These are phyloP conservation scores for Oscheius onirici DNA, from an alignment of 2,888 invertebrate genomes.

Conservation along the genomic window DNA sequence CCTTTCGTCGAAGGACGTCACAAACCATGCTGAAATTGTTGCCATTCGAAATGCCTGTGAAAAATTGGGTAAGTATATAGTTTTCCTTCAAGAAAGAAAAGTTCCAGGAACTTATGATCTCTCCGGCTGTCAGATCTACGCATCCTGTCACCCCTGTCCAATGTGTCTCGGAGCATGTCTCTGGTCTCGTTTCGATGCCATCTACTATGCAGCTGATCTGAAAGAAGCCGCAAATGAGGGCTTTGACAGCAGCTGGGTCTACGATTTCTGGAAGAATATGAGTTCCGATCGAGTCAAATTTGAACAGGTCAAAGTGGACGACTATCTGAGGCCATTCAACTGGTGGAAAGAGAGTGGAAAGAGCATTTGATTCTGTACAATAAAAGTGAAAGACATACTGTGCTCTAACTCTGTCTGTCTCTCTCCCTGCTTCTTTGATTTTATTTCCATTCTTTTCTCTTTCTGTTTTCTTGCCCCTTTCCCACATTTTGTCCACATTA, in stretches of 20 bases:
- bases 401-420: too few species aligned
- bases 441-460: too few species aligned
- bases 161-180: constrained; percentile 67
- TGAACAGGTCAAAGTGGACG: constrained; percentile 36
- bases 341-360: constrained; percentile 37
- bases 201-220: constrained; percentile 63
- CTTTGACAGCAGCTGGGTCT: constrained; percentile 60
- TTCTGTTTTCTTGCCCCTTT: too few species aligned
- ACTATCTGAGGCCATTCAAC: constrained; percentile 38
- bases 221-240: constrained; percentile 52
- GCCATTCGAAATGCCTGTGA: constrained; percentile 62
- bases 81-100: background rate
- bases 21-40: constrained; percentile 66
- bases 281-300: constrained; percentile 39
- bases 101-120: constrained; percentile 40
- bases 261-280: constrained; percentile 59
- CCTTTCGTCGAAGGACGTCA: constrained; percentile 59
- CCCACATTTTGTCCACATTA: too few species aligned
- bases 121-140: constrained; percentile 62
- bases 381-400: too few species aligned
- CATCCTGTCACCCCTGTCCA: constrained; percentile 68
- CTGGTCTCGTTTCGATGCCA: constrained; percentile 62
- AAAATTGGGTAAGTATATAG: constrained; percentile 34
- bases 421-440: too few species aligned
- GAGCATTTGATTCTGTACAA: background rate